These are phyloP conservation scores for Mallotus villosus DNA, from an alignment of 2,797 vertebrate genomes.

Conservation along the genomic window DNA sequence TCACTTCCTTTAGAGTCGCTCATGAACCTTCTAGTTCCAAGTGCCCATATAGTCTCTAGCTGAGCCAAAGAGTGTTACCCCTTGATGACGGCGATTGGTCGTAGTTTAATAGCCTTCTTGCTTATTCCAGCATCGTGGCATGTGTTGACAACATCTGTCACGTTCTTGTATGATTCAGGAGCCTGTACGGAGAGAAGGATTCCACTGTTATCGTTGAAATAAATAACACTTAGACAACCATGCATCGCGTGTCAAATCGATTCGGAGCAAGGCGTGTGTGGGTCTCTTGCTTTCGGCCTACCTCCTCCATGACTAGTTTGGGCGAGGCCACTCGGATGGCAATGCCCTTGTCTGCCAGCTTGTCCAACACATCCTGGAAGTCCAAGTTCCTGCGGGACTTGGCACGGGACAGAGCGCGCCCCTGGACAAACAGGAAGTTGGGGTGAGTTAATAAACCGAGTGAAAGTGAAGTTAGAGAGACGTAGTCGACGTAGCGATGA, in stretches of 20 bases:
- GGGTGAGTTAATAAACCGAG: background rate
- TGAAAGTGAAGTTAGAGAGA: background rate
- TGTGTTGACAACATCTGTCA: constrained; percentile 96
- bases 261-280: background rate
- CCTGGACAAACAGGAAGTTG: constrained; percentile 67
- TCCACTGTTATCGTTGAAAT: no score
- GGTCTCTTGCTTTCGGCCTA: constrained; percentile 54
- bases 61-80: constrained; percentile 69
- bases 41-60: constrained; percentile 1
- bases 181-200: constrained; percentile 72
- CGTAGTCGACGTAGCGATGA: background rate
- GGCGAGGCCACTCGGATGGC: constrained; percentile 97
- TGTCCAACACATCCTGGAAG: constrained; percentile 98
- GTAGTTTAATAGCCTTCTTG: constrained; percentile 95
- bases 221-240: no score
- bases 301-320: constrained; percentile 99
- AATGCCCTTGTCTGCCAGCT: constrained; percentile 93
- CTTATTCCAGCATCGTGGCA: constrained; percentile 97
- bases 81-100: constrained; percentile 97
- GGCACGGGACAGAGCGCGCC: constrained; percentile 91
- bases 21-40: constrained; percentile 5
- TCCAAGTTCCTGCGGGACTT: constrained; percentile 96
- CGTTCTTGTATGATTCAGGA: constrained; percentile 97
- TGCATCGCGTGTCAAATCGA: background rate
- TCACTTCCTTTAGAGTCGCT: constrained; percentile 9